Percentiles rank a stretch among this genome's conserved stretches.
Conservation (phyloP, 2,888 invertebrate species). For the Drosophila robusta region DNA sequence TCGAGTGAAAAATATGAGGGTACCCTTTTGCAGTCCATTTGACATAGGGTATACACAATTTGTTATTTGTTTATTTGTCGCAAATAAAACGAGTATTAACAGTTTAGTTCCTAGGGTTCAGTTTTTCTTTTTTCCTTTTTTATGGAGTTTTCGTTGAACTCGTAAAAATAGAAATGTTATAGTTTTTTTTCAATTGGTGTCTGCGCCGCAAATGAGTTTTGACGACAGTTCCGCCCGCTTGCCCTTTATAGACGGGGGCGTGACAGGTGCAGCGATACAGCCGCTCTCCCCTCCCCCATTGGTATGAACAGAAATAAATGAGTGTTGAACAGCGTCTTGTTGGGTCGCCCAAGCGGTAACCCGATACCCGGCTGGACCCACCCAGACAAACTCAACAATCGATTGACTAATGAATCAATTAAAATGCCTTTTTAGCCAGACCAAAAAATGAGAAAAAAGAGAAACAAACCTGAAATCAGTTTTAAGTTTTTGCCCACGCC, state of each 20-base stretch:
- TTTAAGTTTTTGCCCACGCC: slow-evolving; percentile 21
- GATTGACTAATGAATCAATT: slow-evolving; percentile 75
- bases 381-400: slow-evolving; percentile 43
- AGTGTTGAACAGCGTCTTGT: slow-evolving; percentile 29
- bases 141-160: slow-evolving; percentile 66
- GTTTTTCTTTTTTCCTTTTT: slow-evolving; percentile 32
- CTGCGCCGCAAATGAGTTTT: slow-evolving; percentile 66
- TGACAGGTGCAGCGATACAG: slow-evolving; percentile 60
- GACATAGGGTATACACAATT: slow-evolving; percentile 13
- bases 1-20: too few relatives aligned
- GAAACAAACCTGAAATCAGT: slow-evolving; percentile 22
- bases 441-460: slow-evolving; percentile 4
- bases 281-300: neutral
- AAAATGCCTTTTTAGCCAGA: slow-evolving; percentile 53
- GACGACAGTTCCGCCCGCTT: slow-evolving; percentile 60
- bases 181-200: slow-evolving; percentile 52
- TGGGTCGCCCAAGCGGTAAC: slow-evolving; percentile 46
- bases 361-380: slow-evolving; percentile 35
- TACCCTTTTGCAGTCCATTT: neutral
- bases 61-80: slow-evolving; percentile 75
- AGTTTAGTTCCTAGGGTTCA: slow-evolving; percentile 36
- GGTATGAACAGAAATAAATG: slow-evolving; percentile 9
- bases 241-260: slow-evolving; percentile 26
- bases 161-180: slow-evolving; percentile 79
- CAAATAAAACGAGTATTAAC: slow-evolving; percentile 67